Evolutionary conservation across 2,888 invertebrate genomes (phyloP), one percentile per base, ranked within the genome.

Genomic region (Ecdyonurus torrentis): DNA sequence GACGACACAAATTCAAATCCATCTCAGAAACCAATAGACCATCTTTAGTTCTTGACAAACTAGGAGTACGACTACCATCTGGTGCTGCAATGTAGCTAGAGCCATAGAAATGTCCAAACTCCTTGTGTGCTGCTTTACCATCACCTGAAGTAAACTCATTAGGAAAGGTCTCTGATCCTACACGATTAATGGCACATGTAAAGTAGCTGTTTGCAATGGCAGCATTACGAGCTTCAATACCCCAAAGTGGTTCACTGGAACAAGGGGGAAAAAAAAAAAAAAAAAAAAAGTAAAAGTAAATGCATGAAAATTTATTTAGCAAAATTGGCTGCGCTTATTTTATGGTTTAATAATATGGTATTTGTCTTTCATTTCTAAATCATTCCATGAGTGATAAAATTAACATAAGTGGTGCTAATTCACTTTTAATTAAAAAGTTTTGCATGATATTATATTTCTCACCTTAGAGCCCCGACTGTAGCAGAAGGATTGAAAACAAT

Each of bases 401-500:
- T n/a, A n/a, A n/a, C n/a, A n/a, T n/a, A n/a, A n/a, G n/a, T n/a
- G n/a, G 24, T 23, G 23, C 60, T 52, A 50, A 23, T 15, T 18
- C 24, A 25, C 20, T 25, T 62, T 61, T 61, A 1, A 20, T 2
- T 25, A 23, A 50, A 52, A 60, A n/a, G n/a, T n/a, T n/a, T n/a
- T n/a, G n/a, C n/a, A n/a, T n/a, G 60, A 25, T 52, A 53, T 60
- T 15, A 18, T 37, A 25, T 1, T 65, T 61, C 74, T 74, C 71
- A 89, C 88, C 68, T 82, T 15, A 84, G 72, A 18, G 73, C 77
- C 24, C 80, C 81, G 18, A 83, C 79, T 37, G 99, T 98, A 1
- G 98, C 99, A 7, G 94, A 91, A 1, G 99, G 99, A 77, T 99
- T 99, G 75, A 99, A 99, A 0, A 99, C 97, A 55, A 99, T 91